These are phyloP conservation scores for Phenganax marumi DNA, from an alignment of 92 coral and sea anemone species.

Conservation along the genomic window DNA sequence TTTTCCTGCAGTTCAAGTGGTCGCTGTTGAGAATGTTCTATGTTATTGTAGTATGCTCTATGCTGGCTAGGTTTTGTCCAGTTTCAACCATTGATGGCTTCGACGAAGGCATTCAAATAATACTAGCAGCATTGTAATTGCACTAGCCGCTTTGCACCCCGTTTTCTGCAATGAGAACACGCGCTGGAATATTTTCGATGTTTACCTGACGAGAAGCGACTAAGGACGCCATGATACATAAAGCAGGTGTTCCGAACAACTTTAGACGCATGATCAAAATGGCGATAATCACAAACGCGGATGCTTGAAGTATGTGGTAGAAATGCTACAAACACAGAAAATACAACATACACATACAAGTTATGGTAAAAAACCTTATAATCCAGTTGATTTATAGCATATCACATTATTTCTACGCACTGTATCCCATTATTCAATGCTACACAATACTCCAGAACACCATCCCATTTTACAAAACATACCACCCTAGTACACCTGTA, in stretches of 20 bases:
- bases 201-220: constrained; percentile 89
- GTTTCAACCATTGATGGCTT: no score
- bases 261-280: constrained; percentile 90
- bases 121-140: no score
- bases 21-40: no score
- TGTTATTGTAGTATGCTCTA: no score
- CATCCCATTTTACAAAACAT: neutral
- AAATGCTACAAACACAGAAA: constrained; percentile 57
- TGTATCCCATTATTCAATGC: no score
- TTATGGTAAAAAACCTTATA: neutral
- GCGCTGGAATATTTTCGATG: neutral
- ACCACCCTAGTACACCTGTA: neutral
- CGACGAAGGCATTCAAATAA: no score
- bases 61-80: no score
- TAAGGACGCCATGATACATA: constrained; percentile 85
- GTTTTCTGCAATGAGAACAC: no score
- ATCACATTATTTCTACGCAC: no score
- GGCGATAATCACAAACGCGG: constrained; percentile 88
- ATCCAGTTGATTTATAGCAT: no score
- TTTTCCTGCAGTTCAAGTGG: no score
- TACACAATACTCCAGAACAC: neutral
- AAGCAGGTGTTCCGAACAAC: constrained; percentile 91
- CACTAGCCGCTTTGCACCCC: no score
- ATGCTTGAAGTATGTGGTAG: constrained; percentile 84
- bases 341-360: neutral